phyloP scores from a whole-genome alignment of 1,140 invertebrate genomes.

The Coboldia fuscipes region DNA sequence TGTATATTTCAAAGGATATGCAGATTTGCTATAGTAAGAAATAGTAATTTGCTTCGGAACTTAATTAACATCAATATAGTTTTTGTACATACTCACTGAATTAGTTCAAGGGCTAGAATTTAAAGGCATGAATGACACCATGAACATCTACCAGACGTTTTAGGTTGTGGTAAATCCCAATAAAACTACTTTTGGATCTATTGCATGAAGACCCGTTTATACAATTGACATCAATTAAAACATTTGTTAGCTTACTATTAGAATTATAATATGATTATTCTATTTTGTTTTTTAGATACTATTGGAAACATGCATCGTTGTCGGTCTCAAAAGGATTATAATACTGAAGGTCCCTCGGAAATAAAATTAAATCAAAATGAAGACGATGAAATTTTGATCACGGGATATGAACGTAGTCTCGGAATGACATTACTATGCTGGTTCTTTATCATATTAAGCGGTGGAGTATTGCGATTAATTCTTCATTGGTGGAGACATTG shows the following conservation, averaged over 20 bases:
- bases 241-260: not conserved
- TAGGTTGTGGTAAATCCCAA: no score
- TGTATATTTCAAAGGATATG: no score
- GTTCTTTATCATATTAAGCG: constrained; percentile 37
- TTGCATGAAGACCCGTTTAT: not conserved
- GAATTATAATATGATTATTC: not conserved
- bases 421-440: constrained; percentile 30
- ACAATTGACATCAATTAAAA: not conserved
- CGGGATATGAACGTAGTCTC: constrained; percentile 33
- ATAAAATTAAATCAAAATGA: constrained; percentile 32
- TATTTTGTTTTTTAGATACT: not conserved
- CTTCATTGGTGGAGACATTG: constrained; percentile 75
- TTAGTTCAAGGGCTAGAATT: no score
- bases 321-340: no score
- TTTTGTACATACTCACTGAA: no score
- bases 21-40: no score
- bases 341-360: constrained; percentile 11
- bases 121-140: no score
- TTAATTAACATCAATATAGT: no score
- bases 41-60: no score
- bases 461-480: constrained; percentile 52
- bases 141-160: no score
- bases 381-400: constrained; percentile 47
- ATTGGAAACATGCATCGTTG: no score
- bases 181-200: not conserved